Base-by-base conservation (phyloP, 1,140 invertebrate species). In the Muscidifurax raptorellus region DNA sequence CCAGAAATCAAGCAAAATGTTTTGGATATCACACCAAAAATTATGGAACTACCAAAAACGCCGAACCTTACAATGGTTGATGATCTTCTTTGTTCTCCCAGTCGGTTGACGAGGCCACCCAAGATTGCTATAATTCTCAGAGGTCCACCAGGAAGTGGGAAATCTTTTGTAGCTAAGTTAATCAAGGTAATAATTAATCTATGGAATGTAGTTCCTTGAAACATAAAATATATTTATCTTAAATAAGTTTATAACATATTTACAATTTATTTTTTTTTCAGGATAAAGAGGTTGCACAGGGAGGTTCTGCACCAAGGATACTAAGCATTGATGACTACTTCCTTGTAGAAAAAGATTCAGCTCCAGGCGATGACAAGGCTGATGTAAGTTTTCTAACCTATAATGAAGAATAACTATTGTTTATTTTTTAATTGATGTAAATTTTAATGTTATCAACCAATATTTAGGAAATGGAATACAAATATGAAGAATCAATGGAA, bases 301-400 rank as follows among this genome's bases (percentile, higher is more conserved):
- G 96, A 72, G 96, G 96, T 3, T 95, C 96, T 84, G 97, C 96
- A 67, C 96, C 97, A 3, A 94, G 98, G 86, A 98, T 99, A 88
- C 94, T 99, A 79, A 98, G 97, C 86, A 95, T 99, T 67, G 98
- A 99, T 93, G 98, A 99, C 94, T 99, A 99, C 92, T 99, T 99
- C 89, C 96, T 99, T 93, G 95, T 96, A 71, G 98, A 99, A 94
- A 95, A 96, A 76, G 98, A 98, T 91, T 96, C 96, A 87, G 95
- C 96, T 89, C 94, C 96, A 86, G 94, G 94, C 44, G 97, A 98
- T 90, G 95, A 96, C 18, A 97, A 96, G 89, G 92, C 94, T 66
- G 96, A 95, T 93, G 95, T 95, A 90, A 85, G 86, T 87, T 47
- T 59, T 9, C 10, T 72, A 2, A 59, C 64, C 25, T 2, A 3